Base-by-base conservation (phyloP, 2,888 invertebrate genomes). In the Cosmorhoe ocellata region DNA sequence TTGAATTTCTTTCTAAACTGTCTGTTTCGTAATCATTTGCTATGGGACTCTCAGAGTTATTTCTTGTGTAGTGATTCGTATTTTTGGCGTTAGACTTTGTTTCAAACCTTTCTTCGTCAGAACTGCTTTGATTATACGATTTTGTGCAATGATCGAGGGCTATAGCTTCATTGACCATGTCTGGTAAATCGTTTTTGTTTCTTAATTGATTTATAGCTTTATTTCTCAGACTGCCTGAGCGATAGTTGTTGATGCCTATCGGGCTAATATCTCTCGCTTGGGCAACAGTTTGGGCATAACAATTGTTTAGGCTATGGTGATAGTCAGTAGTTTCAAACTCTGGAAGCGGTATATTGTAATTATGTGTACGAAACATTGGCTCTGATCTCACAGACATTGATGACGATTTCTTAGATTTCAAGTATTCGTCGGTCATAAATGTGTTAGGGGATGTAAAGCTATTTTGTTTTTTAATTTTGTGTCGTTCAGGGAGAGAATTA, bases 21-120 rank as follows among this genome's bases (percentile, higher is more conserved):
- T 95, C 95, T 0, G 94, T 93, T 73, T 95, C 95, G 60, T 94
- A 95, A 71, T 94, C 94, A 40, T 92, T 91, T 22, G 90, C 90
- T 38, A 88, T 74, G 10, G 83, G 81, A 58, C 81, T 85, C 27
- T 84, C 87, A 8, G 83, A 75, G 55, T 61, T 70, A 43, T 75
- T 75, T 65, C 76, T 73, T 71, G 66, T 78, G 74, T 33, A 90
- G 66, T 26, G 71, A 72, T 67, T 86, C 75, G 61, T 52, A 30
- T 55, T 62, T 18, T 56, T 48, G 26, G 54, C 58, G 30, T 65
- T 71, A 28, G 58, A 51, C 37, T 59, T 69, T n/a, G 79, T 49
- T 69, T 83, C 30, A 81, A 90, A 69, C 79, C 68, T 77, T 72
- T 87, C 86, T 55, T 89, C 89, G 59, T 88, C 87, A 2, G 85